Evolutionary conservation across 92 coral and sea anemone genomes (phyloP), one percentile per base, ranked within the genome.

Genomic region (Siderastrea siderea): DNA sequence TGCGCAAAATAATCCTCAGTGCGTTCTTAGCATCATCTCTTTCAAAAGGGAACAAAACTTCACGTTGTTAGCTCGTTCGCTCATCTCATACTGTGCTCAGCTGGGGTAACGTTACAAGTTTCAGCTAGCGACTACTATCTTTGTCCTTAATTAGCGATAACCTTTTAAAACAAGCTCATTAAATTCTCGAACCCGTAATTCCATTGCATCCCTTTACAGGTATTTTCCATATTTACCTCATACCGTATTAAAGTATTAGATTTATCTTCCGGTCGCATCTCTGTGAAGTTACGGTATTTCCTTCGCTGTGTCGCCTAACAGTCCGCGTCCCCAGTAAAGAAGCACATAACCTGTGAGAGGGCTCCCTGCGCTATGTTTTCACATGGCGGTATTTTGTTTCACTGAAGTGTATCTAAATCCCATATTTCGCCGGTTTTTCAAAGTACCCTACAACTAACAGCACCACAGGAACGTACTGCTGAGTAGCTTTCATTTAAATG

Each of bases 221-320:
- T 48, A 55, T 51, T 70, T 83, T 38, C 71, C 73, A 58, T 71
- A 50, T 71, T 83, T 72, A 83, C 71, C 72, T 72, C 87, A 62
- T 59, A 51, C 60, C 65, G 83, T 86, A 90, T 90, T 90, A 80
- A 54, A 70, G 93, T 74, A 90, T 90, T 90, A 90, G 26, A 71
- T 8, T 86, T 90, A 90, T 90, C 93, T 52, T 49, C 57, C 43
- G 62, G 84, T 86, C 91, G 91, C 93, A 90, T 90, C 93, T 90
- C 89, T 90, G 75, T 90, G 87, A 83, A 70, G 80, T 90, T 86
- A 78, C 45, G 89, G 89, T 75, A 90, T 80, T 80, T 86, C 90
- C 87, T 74, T 58, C 68, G 68, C 53, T 68, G 3, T 74, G 83
- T 62, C 87, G 87, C 80, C 87, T 26, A 16, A 9, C 6, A 14